A percentile compares a stretch with the other conserved stretches of the same genome.
phyloP scores from a whole-genome alignment of 2,113 vertebrate genomes.

The Ailuropoda melanoleuca region DNA sequence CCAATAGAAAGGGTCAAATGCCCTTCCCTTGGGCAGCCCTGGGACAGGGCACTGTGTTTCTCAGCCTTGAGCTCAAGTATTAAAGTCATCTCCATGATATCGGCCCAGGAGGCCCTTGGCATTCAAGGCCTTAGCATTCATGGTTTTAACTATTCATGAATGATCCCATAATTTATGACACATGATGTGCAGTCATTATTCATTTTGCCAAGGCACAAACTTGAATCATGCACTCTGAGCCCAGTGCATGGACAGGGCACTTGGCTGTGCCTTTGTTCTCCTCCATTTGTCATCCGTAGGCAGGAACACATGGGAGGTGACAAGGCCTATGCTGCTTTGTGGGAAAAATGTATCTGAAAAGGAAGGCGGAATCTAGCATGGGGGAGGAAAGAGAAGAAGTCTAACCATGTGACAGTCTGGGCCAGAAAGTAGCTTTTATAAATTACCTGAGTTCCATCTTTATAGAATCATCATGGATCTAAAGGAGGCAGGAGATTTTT shows the following conservation, averaged over 20 bases:
- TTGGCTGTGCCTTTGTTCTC: neutral
- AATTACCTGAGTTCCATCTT: neutral
- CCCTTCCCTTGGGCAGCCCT: neutral
- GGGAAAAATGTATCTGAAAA: neutral
- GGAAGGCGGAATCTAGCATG: neutral
- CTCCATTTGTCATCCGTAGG: neutral
- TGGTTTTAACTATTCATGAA: neutral
- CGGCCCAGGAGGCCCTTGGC: neutral
- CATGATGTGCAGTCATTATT: neutral
- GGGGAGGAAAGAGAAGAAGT: neutral
- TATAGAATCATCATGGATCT: neutral
- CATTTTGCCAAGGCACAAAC: neutral
- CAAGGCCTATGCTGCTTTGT: neutral
- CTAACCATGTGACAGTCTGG: no score
- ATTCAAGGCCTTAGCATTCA: neutral
- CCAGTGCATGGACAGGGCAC: neutral
- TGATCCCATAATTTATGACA: neutral
- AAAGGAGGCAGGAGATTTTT: neutral
- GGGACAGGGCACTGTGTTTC: neutral
- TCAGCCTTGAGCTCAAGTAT: neutral
- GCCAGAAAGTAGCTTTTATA: neutral
- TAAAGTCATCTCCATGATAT: neutral
- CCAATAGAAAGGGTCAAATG: rapidly evolving
- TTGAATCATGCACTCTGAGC: neutral
- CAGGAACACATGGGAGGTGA: neutral